Conservation (phyloP, 2,113 vertebrate species). For the Sylvietta virens region DNA sequence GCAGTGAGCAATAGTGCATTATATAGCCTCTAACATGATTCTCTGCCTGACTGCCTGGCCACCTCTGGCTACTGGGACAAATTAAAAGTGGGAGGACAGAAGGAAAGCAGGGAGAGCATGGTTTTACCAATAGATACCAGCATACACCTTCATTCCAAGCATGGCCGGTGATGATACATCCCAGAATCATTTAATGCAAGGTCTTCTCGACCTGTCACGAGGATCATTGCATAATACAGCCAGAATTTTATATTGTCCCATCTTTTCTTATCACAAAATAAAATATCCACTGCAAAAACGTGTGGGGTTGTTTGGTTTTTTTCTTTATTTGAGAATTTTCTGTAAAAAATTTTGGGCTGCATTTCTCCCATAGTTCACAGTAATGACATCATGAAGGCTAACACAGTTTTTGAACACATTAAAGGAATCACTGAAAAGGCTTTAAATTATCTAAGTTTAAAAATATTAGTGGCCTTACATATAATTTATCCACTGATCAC, state of each 20-base stretch:
- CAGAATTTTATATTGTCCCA: not conserved
- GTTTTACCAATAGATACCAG: not conserved
- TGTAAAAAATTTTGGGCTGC: not conserved
- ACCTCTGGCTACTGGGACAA: not conserved
- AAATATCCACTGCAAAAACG: not conserved
- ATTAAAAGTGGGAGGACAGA: not conserved
- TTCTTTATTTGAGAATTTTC: not conserved
- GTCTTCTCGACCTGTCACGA: not conserved
- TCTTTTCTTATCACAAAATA: not conserved
- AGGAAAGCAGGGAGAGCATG: not conserved
- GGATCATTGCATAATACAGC: not conserved
- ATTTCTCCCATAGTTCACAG: not conserved
- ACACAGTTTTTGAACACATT: not conserved
- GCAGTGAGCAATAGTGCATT: not conserved
- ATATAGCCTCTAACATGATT: not conserved
- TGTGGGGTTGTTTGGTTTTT: rapidly evolving
- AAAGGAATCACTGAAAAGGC: not conserved
- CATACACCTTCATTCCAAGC: not conserved
- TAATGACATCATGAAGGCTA: not conserved
- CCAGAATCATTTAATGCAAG: not conserved
- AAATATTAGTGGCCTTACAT: not conserved
- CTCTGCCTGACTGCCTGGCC: not conserved
- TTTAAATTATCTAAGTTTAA: conserved; percentile 1
- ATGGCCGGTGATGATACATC: not conserved
- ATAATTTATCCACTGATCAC: not conserved